Base-by-base conservation (phyloP, 2,113 vertebrate species). In the Erpornis zantholeuca region DNA sequence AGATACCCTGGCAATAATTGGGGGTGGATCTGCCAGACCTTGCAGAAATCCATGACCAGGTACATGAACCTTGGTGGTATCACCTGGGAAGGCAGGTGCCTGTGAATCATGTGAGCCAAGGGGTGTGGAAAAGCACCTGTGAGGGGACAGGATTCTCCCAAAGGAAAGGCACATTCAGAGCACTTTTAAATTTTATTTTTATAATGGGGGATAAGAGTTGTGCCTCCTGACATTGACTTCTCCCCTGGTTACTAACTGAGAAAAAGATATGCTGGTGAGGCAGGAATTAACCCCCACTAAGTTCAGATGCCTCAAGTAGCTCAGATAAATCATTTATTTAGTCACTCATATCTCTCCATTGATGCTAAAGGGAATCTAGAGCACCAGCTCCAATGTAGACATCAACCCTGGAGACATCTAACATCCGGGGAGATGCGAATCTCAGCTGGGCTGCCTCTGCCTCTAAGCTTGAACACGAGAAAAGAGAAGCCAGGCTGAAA, bases 211-310 rank as follows among this genome's bases (percentile, higher is more conserved):
- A 33, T 1, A 35, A 81, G 21, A 93, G 27, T 29, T 0, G 0
- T 20, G 22, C 60, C 36, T 86, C 42, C 40, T 35, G 36, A 54
- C 44, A 33, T 0, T 66, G 68, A 10, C 35, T 63, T 64, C 54
- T 66, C 52, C 52, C 6, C 2, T 3, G 0, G 16, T 42, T 66
- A 42, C 27, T 85, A 60, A 53, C 2, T 35, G 72, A 88, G 50
- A 0, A 0, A 86, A 63, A 81, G 52, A 47, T 15, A 44, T 54
- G 19, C 68, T 92, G 59, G 23, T 1, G 1, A 57, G 22, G 9
- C 25, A 77, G 33, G 28, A 73, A 65, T 70, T 65, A 47, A 21
- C 27, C 59, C 38, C 60, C 2, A 3, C 54, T 63, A 54, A 73
- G 42, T 50, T 90, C 38, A 72, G 82, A 31, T 77, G 52, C 47